Evolutionary conservation across 35 echinoderm and acorn worm genomes (phyloP).

Genomic region (Apostichopus californicus): DNA sequence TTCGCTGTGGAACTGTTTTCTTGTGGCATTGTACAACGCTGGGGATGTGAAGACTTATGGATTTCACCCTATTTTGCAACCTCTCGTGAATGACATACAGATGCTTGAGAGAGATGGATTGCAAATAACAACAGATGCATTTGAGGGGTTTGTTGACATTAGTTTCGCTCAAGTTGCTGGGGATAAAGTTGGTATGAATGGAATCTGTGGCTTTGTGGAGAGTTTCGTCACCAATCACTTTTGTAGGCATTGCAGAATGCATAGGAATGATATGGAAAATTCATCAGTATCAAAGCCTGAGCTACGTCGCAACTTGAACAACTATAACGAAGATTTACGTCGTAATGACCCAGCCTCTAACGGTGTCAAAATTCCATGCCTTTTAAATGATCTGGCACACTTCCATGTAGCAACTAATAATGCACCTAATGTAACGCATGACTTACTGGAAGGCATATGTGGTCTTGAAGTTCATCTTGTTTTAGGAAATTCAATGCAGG

Average conservation of each 20-base stretch:
- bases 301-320: background rate
- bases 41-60: background rate
- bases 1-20: background rate
- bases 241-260: slow-evolving; percentile 53
- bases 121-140: slow-evolving; percentile 10
- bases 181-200: slow-evolving; percentile 51
- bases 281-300: background rate
- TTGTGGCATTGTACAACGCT: background rate
- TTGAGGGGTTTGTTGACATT: background rate
- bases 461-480: slow-evolving; percentile 45
- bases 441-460: slow-evolving; percentile 61
- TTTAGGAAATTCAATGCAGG: background rate
- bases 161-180: slow-evolving; percentile 50
- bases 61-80: slow-evolving; percentile 22
- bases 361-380: slow-evolving; percentile 40
- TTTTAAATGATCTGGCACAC: slow-evolving; percentile 46
- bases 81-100: slow-evolving; percentile 53
- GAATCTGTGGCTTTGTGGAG: slow-evolving; percentile 44
- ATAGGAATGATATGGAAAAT: slow-evolving; percentile 14
- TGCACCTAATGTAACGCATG: slow-evolving; percentile 61
- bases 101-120: slow-evolving; percentile 42
- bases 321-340: background rate
- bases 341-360: slow-evolving; percentile 38
- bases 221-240: slow-evolving; percentile 26
- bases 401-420: slow-evolving; percentile 42